Evolutionary conservation across 2,888 invertebrate species (phyloP), one percentile per base, ranked within the genome.

Genomic region (Dryomyza anilis): DNA sequence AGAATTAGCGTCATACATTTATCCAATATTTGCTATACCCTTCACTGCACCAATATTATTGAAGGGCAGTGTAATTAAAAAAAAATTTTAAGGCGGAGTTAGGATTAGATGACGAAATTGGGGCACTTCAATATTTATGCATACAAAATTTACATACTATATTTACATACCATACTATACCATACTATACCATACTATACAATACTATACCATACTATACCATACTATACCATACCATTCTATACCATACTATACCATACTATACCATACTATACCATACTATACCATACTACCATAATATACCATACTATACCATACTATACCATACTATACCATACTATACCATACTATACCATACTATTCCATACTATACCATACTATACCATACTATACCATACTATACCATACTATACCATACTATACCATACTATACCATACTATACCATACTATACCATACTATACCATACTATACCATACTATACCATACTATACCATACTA

Each of bases 401-500:
- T 59, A 33, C 19, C 48, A 19, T 59, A 19, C 23, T 48, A 48
- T 60, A 59, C 5, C 8, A 14, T 45, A 59, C 48, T 50, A 63
- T 50, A 43, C 48, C 36, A 63, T 50, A 25, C 39, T 50, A 63
- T 56, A 29, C 46, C 12, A 2, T 21, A 19, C 21, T 19, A 48
- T 3, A 8, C 12, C 12, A 50, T 36, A 33, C 39, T 48, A 50
- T 60, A 33, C 39, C 16, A 60, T 50, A 48, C 39, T 33, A 60
- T 50, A 48, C 25, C 16, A 60, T 60, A 33, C 50, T 48, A 48
- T 60, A 33, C 50, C 33, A 60, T 60, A 33, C 33, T 48, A 60
- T 50, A 33, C 50, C 33, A 60, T 60, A 33, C 36, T 50, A 61
- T 61, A 36, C 36, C 36, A 61, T 50, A 36, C 36, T 50, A 61